Conservation (phyloP, 2,113 vertebrate species). For the Trochalopteron elliotii region DNA sequence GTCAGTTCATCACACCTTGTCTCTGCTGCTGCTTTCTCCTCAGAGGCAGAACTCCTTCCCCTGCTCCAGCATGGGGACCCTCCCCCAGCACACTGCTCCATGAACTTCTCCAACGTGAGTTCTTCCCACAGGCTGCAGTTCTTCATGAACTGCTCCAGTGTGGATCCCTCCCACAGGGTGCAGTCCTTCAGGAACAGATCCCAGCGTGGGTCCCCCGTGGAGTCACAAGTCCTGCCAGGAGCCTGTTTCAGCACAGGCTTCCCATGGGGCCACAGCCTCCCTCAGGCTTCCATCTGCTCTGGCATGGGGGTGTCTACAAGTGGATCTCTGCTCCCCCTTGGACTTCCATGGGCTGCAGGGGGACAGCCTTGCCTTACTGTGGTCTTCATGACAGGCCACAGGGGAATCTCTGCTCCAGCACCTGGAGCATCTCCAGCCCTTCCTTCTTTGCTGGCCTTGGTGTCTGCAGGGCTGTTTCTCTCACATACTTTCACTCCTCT, state of each 20-base stretch:
- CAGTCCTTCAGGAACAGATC: neutral
- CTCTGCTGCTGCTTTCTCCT: neutral
- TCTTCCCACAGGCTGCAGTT: neutral
- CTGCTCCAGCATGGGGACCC: neutral
- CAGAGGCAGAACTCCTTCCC: neutral
- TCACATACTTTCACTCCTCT: neutral
- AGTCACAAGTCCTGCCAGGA: neutral
- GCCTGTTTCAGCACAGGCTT: neutral
- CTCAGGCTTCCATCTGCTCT: neutral
- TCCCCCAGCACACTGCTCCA: neutral
- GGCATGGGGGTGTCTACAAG: neutral
- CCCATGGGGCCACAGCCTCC: neutral
- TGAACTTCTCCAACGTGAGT: neutral
- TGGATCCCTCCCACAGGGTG: neutral
- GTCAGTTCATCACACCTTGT: rapidly evolving
- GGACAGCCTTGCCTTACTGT: neutral
- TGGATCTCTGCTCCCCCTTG: neutral
- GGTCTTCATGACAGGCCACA: neutral
- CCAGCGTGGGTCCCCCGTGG: rapidly evolving
- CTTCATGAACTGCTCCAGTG: neutral
- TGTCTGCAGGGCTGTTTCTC: neutral
- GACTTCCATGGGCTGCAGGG: neutral
- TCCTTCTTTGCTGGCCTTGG: neutral
- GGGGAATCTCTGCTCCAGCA: neutral
- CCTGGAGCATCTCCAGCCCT: neutral